Percentiles rank a stretch among this genome's conserved stretches.
Conservation (phyloP, 2,797 vertebrate species). For the Adelosebastes latens region DNA sequence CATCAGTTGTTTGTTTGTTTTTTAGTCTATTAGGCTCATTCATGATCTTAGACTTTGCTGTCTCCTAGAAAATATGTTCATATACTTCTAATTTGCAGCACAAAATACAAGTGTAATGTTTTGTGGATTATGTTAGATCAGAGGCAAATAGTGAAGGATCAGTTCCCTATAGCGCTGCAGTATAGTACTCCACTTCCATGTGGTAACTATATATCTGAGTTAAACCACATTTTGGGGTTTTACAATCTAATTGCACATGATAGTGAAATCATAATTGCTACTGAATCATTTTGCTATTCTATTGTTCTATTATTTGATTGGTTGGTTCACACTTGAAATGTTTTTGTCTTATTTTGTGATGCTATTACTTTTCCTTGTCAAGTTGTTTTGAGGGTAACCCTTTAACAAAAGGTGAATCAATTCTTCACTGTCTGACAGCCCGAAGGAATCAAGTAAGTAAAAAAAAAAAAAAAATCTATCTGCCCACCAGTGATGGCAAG, state of each 20-base stretch:
- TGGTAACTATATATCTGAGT: not conserved
- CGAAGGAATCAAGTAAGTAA: not conserved
- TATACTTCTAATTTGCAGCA: not conserved
- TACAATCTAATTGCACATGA: not conserved
- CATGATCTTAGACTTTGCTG: not conserved
- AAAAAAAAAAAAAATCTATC: not conserved
- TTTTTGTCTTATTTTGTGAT: not conserved
- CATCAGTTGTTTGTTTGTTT: not conserved
- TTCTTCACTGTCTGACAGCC: constrained; percentile 11
- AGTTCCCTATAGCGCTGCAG: not conserved
- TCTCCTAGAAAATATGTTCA: not conserved
- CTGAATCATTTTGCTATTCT: not conserved
- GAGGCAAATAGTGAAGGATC: not conserved
- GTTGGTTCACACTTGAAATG: not conserved
- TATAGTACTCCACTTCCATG: not conserved
- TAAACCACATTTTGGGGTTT: not conserved
- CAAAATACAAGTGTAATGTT: not conserved
- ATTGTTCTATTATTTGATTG: not conserved
- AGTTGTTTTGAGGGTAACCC: not conserved
- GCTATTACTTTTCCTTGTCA: not conserved
- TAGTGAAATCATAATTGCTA: not conserved
- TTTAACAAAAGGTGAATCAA: not conserved
- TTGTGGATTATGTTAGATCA: not conserved
- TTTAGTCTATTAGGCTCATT: not conserved
- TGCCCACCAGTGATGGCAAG: not conserved